Percentiles rank a stretch among this genome's conserved stretches.
phyloP scores from a whole-genome alignment of 2,797 vertebrate genomes.

The Oreortyx pictus region DNA sequence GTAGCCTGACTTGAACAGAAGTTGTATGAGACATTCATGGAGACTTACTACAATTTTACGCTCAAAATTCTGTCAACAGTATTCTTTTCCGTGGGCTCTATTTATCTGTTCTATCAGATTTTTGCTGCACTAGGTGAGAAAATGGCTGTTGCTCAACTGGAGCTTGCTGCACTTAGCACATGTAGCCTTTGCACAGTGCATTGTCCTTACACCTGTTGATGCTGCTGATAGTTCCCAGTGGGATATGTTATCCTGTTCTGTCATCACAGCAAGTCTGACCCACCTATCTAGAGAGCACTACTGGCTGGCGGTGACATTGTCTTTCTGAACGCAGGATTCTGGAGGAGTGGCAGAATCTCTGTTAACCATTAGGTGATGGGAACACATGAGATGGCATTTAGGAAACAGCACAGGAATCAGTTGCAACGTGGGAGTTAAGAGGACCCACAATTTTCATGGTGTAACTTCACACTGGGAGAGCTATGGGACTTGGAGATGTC shows the following conservation, averaged over 20 bases:
- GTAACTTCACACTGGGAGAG: background rate
- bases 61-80: background rate
- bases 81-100: background rate
- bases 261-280: background rate
- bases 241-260: conserved; percentile 14
- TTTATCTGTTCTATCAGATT: background rate
- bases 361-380: background rate
- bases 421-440: background rate
- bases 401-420: background rate
- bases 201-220: background rate
- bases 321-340: background rate
- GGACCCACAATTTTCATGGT: background rate
- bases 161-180: background rate
- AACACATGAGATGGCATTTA: background rate
- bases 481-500: background rate
- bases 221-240: background rate
- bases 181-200: background rate
- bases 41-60: background rate
- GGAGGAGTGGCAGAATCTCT: background rate
- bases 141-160: background rate
- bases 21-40: background rate
- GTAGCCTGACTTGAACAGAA: background rate
- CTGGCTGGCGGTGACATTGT: fast-evolving
- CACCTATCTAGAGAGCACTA: background rate
- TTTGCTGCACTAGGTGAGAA: background rate